phyloP scores from a whole-genome alignment of 2,888 invertebrate genomes.

The Conistra vaccinii region DNA sequence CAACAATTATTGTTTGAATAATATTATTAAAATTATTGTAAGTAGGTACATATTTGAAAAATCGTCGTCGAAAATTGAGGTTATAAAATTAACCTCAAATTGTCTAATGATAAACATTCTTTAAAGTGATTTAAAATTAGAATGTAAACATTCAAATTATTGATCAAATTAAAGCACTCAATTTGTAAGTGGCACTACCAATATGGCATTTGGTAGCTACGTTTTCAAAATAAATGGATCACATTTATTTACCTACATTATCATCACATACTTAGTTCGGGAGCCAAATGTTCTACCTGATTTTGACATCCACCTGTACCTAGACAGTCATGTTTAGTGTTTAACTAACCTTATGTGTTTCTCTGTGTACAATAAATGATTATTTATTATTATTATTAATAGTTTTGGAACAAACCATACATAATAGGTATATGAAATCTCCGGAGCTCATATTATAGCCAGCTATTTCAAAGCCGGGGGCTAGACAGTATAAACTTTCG shows the following conservation, averaged over 20 bases:
- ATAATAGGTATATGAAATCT: no score
- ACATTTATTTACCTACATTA: neutral
- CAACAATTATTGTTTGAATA: neutral
- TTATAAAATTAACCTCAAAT: neutral
- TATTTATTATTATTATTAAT: no score
- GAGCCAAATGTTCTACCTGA: no score
- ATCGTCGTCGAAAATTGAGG: neutral
- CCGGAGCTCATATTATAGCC: neutral
- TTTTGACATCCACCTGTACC: no score
- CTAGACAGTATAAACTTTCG: conserved; percentile 40
- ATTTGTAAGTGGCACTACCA: neutral
- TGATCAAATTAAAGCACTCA: neutral
- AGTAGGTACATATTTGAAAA: no score
- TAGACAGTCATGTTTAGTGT: no score
- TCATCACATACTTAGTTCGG: no score
- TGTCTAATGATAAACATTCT: neutral
- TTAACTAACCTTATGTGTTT: no score
- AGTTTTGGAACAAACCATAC: neutral
- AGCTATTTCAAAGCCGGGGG: conserved; percentile 14
- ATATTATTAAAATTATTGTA: neutral
- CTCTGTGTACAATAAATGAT: no score
- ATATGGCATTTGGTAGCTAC: no score
- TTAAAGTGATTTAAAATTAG: neutral
- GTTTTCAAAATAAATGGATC: neutral
- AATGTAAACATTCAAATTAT: neutral